Evolutionary conservation across 2,113 vertebrate species (phyloP), one percentile per base, ranked within the genome.

Genomic region (Lucifuga dentata): DNA sequence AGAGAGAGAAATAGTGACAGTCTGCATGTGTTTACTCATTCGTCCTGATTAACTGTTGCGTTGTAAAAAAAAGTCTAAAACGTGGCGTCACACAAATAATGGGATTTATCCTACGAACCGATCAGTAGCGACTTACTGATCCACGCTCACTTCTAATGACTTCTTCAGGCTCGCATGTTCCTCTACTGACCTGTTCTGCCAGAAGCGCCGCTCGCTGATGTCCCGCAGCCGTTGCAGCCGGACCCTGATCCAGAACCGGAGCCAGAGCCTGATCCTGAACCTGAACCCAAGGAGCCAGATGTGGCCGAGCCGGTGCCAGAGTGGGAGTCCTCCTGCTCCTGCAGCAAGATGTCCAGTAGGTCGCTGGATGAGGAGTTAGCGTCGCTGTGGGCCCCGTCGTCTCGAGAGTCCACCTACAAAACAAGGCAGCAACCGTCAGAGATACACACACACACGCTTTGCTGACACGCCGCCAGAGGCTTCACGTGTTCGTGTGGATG

Each of bases 291-390:
- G 40, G 87, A 90, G 53, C 81, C 75, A 1, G 95, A 97, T 0
- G 90, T 94, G 41, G 95, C 94, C 0, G 97, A 97, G n/a, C 94
- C 94, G 0, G 92, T 93, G 66, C 93, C 95, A 0, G 95, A 97
- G 73, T 89, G 93, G 0, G 95, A 93, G 80, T 95, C 95, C 73
- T 96, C 94, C 0, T 92, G 94, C 59, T 96, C 94, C 0, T 91
- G 94, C 64, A 98, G 89, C 1, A 98, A 78, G 62, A 98, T 89
- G 62, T 94, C 93, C 48, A 98, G 80, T 38, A 98, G 79, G 56
- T 95, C 95, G 4, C 94, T 96, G 69, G 95, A 95, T 1, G 95
- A 92, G 19, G 95, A 98, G 35, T 94, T 88, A 0, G 89, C 88
- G 0, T 97, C 95, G 0, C 95, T 95, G 40, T 90, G 92, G 15